These are phyloP conservation scores for Sogatella furcifera DNA, from an alignment of 1,140 invertebrate species.

Conservation along the genomic window DNA sequence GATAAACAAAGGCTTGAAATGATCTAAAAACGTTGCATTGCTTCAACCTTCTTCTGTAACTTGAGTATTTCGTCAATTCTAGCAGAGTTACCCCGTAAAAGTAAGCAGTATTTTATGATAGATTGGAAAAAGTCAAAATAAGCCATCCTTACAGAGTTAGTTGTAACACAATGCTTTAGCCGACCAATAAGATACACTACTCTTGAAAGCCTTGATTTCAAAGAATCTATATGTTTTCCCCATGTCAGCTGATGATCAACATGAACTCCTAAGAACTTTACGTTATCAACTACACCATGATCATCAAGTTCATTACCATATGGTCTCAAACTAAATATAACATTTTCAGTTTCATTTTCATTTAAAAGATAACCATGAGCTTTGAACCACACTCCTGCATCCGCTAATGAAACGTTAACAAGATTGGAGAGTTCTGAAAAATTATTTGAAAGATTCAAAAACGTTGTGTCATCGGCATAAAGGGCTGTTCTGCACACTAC, in stretches of 20 bases:
- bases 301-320: constrained; percentile 26
- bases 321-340: too few species aligned
- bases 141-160: too few species aligned
- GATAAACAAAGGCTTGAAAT: too few species aligned
- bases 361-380: constrained; percentile 13
- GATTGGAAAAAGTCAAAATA: too few species aligned
- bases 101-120: too few species aligned
- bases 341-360: neutral
- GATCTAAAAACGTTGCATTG: too few species aligned
- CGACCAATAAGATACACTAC: constrained; percentile 1
- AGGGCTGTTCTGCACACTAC: neutral
- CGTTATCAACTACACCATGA: constrained; percentile 35
- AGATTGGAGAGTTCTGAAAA: constrained; percentile 32
- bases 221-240: neutral
- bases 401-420: neutral
- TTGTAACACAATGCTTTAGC: too few species aligned
- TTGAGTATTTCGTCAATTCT: too few species aligned
- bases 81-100: too few species aligned
- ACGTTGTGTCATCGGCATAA: constrained; percentile 27
- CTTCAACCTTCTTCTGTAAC: too few species aligned
- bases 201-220: constrained; percentile 11
- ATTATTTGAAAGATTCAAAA: constrained; percentile 39
- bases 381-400: neutral
- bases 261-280: constrained; percentile 8
- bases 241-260: neutral